Evolutionary conservation across 37 sponge, comb jelly and placozoan species (phyloP).

Genomic region (Beroe ovata): DNA sequence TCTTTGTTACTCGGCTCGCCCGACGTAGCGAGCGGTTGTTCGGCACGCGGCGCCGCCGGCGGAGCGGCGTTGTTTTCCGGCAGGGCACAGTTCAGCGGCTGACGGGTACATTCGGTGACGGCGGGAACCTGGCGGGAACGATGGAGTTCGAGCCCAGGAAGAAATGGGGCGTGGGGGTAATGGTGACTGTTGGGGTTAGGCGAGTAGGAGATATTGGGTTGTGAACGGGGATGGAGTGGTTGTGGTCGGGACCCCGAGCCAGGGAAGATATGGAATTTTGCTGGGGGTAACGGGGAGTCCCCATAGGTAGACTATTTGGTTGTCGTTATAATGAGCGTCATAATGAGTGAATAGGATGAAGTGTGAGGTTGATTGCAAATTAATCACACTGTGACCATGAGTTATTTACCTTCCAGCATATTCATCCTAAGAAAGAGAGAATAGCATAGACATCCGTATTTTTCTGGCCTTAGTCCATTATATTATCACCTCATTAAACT

Average conservation of each 20-base stretch:
- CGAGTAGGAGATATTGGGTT: background rate
- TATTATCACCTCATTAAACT: background rate
- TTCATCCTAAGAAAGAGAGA: no score
- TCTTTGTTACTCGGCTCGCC: conserved; percentile 16
- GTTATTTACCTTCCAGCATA: no score
- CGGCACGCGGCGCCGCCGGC: background rate
- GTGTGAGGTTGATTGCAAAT: no score
- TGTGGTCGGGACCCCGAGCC: no score
- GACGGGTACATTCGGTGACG: conserved; percentile 33
- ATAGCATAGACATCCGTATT: no score
- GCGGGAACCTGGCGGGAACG: background rate
- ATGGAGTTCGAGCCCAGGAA: background rate
- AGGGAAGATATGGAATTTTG: no score
- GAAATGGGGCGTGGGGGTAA: background rate
- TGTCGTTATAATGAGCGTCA: no score
- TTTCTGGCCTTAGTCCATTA: no score
- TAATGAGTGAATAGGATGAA: no score
- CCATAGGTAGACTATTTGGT: no score
- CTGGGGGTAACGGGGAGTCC: no score
- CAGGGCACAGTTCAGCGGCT: background rate
- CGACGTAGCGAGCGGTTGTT: background rate
- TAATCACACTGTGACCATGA: no score
- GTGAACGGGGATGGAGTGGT: background rate
- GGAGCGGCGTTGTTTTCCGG: background rate
- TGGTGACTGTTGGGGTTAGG: background rate